These are phyloP conservation scores for Lutjanus campechanus DNA, from an alignment of 2,797 vertebrate species.

Conservation along the genomic window DNA sequence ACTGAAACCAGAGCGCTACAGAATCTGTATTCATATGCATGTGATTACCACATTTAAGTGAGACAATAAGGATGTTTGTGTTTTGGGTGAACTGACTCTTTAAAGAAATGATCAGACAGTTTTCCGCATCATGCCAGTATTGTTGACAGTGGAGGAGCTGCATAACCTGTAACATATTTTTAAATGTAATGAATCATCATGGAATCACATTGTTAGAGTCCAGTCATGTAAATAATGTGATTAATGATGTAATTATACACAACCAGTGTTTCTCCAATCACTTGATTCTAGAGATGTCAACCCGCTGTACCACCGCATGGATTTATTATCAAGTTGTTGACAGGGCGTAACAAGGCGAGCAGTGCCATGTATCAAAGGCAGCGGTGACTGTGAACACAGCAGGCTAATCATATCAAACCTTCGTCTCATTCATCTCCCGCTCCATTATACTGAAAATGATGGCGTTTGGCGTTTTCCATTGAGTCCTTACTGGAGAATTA, in stretches of 20 bases:
- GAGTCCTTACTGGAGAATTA: neutral
- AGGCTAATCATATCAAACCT: conserved; percentile 44
- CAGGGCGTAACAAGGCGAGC: conserved; percentile 45
- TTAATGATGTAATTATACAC: conserved; percentile 69
- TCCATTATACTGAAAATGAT: conserved; percentile 25
- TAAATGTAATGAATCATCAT: conserved; percentile 50
- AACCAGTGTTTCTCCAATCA: conserved; percentile 39
- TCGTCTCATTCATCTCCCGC: conserved; percentile 49
- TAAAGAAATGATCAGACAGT: neutral
- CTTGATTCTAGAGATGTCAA: conserved; percentile 29
- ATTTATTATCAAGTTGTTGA: conserved; percentile 56
- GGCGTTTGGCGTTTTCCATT: neutral
- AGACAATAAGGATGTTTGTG: neutral
- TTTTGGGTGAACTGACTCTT: conserved; percentile 9
- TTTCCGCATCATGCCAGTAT: conserved; percentile 1
- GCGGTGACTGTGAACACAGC: conserved; percentile 37
- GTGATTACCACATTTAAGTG: neutral
- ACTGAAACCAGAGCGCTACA: neutral
- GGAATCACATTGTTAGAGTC: conserved; percentile 13
- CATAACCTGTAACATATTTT: conserved; percentile 26
- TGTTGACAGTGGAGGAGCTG: conserved; percentile 39
- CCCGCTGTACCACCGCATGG: conserved; percentile 17
- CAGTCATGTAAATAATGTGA: conserved; percentile 47
- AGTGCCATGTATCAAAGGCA: conserved; percentile 46
- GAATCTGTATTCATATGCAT: too few species aligned